These are phyloP conservation scores for Argyrosomus japonicus DNA, from an alignment of 2,113 vertebrate species.

Conservation along the genomic window DNA sequence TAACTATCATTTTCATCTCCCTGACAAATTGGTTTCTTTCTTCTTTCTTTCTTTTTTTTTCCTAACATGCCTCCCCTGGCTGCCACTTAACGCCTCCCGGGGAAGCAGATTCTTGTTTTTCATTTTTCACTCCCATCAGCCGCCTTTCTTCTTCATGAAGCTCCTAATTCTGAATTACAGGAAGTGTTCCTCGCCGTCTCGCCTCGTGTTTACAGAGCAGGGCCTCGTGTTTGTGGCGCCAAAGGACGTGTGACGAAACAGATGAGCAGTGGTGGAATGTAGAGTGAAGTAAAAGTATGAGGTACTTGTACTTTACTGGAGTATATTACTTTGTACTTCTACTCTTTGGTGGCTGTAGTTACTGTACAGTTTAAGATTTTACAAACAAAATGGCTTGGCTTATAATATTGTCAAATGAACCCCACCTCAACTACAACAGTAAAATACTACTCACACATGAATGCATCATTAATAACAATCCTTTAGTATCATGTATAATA, in stretches of 20 bases:
- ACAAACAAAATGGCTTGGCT: neutral
- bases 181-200: neutral
- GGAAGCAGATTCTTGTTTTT: constrained; percentile 15
- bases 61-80: constrained; percentile 48
- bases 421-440: neutral
- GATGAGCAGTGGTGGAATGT: neutral
- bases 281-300: neutral
- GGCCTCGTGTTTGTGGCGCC: neutral
- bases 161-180: constrained; percentile 50
- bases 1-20: constrained; percentile 69
- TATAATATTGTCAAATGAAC: too few relatives aligned
- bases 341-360: neutral
- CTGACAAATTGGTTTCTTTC: constrained; percentile 72
- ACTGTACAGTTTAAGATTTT: neutral
- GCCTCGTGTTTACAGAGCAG: constrained; percentile 1
- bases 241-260: neutral
- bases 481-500: neutral
- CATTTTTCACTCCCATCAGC: constrained; percentile 54
- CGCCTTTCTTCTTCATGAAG: constrained; percentile 47
- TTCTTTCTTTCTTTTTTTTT: neutral
- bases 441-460: too few relatives aligned
- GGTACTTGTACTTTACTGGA: neutral
- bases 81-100: constrained; percentile 21
- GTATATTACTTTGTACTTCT: neutral
- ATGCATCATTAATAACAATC: neutral